These are phyloP conservation scores for Enteromius argenteus DNA, from an alignment of 2,797 vertebrate genomes.

Conservation along the genomic window DNA sequence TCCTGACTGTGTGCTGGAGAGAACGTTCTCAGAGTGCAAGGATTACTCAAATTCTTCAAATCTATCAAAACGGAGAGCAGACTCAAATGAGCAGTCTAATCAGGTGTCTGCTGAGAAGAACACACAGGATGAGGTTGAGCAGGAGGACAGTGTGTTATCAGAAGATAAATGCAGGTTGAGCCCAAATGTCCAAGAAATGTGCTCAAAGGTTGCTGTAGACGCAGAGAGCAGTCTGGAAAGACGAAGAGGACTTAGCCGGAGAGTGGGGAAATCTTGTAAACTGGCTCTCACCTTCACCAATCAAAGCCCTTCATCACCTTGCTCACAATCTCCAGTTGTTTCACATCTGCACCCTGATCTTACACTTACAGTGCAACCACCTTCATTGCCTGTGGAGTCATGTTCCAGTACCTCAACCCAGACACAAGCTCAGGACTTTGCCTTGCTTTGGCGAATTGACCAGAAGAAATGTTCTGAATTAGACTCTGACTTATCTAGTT, in stretches of 20 bases:
- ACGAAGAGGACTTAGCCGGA: conserved; percentile 77
- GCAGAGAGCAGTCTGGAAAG: conserved; percentile 66
- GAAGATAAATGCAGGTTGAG: conserved; percentile 32
- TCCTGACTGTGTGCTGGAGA: conserved; percentile 76
- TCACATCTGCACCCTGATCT: conserved; percentile 26
- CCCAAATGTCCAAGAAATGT: conserved; percentile 23
- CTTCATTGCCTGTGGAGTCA: conserved; percentile 19
- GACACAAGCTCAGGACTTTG: conserved; percentile 91
- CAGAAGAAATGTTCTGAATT: conserved; percentile 58
- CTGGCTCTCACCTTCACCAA: conserved; percentile 86
- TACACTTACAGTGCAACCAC: conserved; percentile 24
- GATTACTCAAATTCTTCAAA: conserved; percentile 9
- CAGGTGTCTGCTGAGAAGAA: conserved; percentile 3
- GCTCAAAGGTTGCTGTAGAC: conserved; percentile 21
- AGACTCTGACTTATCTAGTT: not conserved
- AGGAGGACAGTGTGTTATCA: conserved; percentile 16
- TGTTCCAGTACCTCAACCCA: conserved; percentile 70
- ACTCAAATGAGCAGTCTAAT: conserved; percentile 28
- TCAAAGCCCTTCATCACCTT: conserved; percentile 66
- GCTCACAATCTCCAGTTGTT: conserved; percentile 32
- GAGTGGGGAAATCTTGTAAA: conserved; percentile 80
- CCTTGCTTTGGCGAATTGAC: conserved; percentile 90
- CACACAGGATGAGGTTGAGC: not conserved
- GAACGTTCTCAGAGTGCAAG: conserved; percentile 62
- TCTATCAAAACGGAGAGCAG: not conserved